Conservation (phyloP, 2,888 invertebrate genomes). For the Acronicta alni region DNA sequence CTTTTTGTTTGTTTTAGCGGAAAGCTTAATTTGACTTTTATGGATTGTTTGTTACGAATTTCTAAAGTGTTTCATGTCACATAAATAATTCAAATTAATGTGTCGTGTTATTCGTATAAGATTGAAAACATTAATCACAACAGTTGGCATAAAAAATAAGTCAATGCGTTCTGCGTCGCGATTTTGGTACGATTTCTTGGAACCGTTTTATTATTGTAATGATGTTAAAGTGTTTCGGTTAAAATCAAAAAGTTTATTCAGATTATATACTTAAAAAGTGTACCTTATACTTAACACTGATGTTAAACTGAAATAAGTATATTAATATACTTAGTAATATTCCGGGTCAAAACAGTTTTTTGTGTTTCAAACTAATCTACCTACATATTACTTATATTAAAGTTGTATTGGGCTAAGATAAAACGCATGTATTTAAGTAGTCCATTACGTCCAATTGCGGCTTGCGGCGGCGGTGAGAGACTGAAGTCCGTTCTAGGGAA, state of each 20-base stretch:
- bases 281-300: too few relatives aligned
- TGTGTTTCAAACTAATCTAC: too few relatives aligned
- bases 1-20: slow-evolving; percentile 10
- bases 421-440: too few relatives aligned
- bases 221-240: slow-evolving; percentile 33
- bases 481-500: too few relatives aligned
- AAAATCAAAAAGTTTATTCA: slow-evolving; percentile 23
- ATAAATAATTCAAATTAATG: slow-evolving; percentile 62
- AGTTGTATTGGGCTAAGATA: too few relatives aligned
- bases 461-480: too few relatives aligned
- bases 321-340: too few relatives aligned
- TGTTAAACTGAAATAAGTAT: too few relatives aligned
- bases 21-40: slow-evolving; percentile 19
- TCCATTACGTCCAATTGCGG: too few relatives aligned
- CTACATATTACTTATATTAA: too few relatives aligned
- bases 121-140: slow-evolving; percentile 65
- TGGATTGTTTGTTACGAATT: slow-evolving; percentile 34
- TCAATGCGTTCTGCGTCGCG: slow-evolving; percentile 43
- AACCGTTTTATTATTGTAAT: slow-evolving; percentile 47
- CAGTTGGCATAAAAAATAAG: slow-evolving; percentile 58
- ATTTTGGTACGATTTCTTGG: slow-evolving; percentile 51
- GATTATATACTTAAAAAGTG: not conserved
- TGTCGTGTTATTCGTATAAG: slow-evolving; percentile 57
- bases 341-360: too few relatives aligned
- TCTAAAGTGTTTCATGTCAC: slow-evolving; percentile 42